phyloP scores from a whole-genome alignment of 2,888 invertebrate species.

The Leptopilina myrica region DNA sequence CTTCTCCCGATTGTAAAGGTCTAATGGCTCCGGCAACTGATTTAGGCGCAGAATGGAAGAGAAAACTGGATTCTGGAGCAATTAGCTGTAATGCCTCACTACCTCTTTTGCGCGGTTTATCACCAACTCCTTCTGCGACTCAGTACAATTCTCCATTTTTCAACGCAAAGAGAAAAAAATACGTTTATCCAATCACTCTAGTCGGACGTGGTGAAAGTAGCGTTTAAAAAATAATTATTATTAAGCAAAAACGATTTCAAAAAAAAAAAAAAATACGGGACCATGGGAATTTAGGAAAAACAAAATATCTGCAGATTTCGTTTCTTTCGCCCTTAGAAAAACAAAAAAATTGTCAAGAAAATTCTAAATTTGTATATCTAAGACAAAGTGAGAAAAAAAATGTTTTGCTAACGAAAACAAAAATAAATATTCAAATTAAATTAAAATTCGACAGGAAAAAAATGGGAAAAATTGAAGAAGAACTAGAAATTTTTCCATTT shows the following conservation, averaged over 20 bases:
- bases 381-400: too few species aligned
- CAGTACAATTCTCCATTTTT: conserved; percentile 78
- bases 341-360: too few species aligned
- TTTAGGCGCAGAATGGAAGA: conserved; percentile 73
- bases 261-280: conserved; percentile 3
- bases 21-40: conserved; percentile 74
- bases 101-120: conserved; percentile 79
- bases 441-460: too few species aligned
- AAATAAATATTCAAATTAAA: too few species aligned
- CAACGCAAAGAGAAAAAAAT: conserved; percentile 81
- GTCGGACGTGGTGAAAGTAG: conserved; percentile 79
- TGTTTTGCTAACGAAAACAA: too few species aligned
- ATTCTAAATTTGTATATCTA: too few species aligned
- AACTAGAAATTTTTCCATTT: too few species aligned
- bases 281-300: conserved; percentile 5
- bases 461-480: too few species aligned
- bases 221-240: conserved; percentile 70
- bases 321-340: not conserved
- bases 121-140: conserved; percentile 69
- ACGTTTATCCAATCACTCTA: conserved; percentile 80
- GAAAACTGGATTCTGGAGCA: conserved; percentile 63
- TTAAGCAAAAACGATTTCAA: not conserved
- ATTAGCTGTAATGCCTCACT: conserved; percentile 77
- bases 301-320: not conserved
- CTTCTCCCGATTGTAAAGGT: conserved; percentile 72